Evolutionary conservation across 64 coral and sea anemone genomes (phyloP), one percentile per base, ranked within the genome.

Genomic region (Montipora sp.): DNA sequence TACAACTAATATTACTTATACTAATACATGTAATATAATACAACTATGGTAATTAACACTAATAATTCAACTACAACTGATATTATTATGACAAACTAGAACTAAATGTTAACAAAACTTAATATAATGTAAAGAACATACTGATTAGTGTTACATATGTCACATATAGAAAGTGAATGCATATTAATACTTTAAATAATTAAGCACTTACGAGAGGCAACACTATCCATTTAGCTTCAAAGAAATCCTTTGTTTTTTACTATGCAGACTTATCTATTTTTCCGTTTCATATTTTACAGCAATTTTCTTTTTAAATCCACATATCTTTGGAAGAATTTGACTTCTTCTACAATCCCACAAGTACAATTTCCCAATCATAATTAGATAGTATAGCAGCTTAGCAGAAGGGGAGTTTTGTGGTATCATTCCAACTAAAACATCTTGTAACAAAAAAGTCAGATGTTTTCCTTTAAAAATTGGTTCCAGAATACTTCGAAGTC

Each of bases 391-490:
- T 55, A 55, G 51, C 51, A 55, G 51, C 51, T 55, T 55, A 55
- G 51, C 3, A 55, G 51, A 55, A 55, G 51, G 51, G 51, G 2
- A 7, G 51, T 55, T 55, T 55, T 55, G 51, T 55, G 51, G 51
- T 55, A 55, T 55, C 66, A 70, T 70, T 70, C 66, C 66, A 70
- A 70, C 66, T 70, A 70, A 70, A 70, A 70, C 66, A 70, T 70
- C 66, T 70, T 70, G 9, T 21, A 70, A 70, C 14, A 16, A 70
- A 36, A 2, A 36, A 2, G 66, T 70, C 66, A 5, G 18, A 70
- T 70, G 66, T 70, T 70, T 70, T 70, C 66, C 66, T 70, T 70
- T 70, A 70, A 69, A 70, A 70, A 16, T 70, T 70, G 66, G 66
- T 22, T 8, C 66, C 66, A 70, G 14, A 70, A 70, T 70, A 70